These are phyloP conservation scores for Agrochola lychnidis DNA, from an alignment of 2,888 invertebrate species.

Conservation along the genomic window DNA sequence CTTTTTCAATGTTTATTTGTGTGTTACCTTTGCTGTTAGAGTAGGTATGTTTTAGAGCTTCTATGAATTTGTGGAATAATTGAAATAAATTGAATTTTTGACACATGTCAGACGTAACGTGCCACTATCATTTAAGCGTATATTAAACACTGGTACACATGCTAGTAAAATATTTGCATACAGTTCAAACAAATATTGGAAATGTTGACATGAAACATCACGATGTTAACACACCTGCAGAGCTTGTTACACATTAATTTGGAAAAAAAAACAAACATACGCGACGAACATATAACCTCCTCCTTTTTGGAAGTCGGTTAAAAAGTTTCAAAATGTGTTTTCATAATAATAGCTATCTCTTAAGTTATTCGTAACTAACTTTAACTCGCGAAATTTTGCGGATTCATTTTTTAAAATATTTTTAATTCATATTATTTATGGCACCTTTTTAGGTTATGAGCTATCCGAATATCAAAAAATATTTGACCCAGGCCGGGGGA, in stretches of 20 bases:
- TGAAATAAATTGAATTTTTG: constrained; percentile 19
- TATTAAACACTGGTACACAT: constrained; percentile 6
- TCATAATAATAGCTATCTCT: too few species aligned
- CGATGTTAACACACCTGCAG: neutral
- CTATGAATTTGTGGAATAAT: neutral
- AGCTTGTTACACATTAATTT: neutral
- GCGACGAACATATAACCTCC: too few species aligned
- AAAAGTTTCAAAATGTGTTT: neutral
- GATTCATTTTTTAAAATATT: too few species aligned
- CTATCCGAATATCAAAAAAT: too few species aligned
- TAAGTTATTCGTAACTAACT: too few species aligned
- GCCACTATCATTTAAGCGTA: neutral
- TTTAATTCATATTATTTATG: too few species aligned
- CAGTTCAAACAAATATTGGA: constrained; percentile 2
- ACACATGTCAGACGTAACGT: neutral
- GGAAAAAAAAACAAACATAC: too few species aligned
- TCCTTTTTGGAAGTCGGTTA: too few species aligned
- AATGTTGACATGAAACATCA: neutral
- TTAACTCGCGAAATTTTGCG: too few species aligned
- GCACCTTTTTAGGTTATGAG: too few species aligned
- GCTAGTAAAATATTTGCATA: constrained; percentile 29
- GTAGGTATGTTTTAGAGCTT: neutral
- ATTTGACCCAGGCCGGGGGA: too few species aligned
- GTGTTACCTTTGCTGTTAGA: neutral
- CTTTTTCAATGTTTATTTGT: neutral